Base-by-base conservation (phyloP, 2,113 vertebrate genomes). In the Origma solitaria region DNA sequence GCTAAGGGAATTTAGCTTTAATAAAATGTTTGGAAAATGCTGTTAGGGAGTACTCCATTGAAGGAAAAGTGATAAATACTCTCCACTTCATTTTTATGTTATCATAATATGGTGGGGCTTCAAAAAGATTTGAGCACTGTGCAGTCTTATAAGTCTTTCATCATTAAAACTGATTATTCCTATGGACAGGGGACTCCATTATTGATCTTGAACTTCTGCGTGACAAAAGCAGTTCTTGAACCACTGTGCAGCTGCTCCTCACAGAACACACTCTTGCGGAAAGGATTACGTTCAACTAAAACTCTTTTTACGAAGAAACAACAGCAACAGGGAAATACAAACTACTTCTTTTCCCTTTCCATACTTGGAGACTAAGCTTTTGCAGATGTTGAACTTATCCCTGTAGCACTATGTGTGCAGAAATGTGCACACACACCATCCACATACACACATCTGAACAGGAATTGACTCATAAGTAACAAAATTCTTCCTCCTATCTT, bases 11-110 rank as follows among this genome's bases (percentile, higher is more conserved):
- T 94, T 97, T 83, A 95, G 92, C 92, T 96, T 93, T 92, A 97
- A 96, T 94, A 97, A 97, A 97, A 56, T 82, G 61, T 94, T 97
- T 88, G 86, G 86, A 91, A 98, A 97, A 97, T 85, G 49, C 64
- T 94, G 80, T 95, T 94, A 92, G 82, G 78, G 76, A 96, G 21
- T 90, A 96, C 92, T 97, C 86, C 40, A 83, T 66, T 68, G 84
- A 95, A 82, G 21, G 8, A 79, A 37, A 54, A 66, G 25, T 37
- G 27, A 92, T 24, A 94, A 88, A 76, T 70, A 58, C 13, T 77
- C 68, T 57, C 35, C 15, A 19, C 5, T 76, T 45, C 19, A 86
- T 92, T 95, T 95, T 91, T 61, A 88, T 17, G 40, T 91, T 95
- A 71, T 54, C 49, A 53, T 22, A 69, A 24, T 38, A 54, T 70